Conservation (phyloP, 2,113 vertebrate genomes). For the Mellivora capensis region DNA sequence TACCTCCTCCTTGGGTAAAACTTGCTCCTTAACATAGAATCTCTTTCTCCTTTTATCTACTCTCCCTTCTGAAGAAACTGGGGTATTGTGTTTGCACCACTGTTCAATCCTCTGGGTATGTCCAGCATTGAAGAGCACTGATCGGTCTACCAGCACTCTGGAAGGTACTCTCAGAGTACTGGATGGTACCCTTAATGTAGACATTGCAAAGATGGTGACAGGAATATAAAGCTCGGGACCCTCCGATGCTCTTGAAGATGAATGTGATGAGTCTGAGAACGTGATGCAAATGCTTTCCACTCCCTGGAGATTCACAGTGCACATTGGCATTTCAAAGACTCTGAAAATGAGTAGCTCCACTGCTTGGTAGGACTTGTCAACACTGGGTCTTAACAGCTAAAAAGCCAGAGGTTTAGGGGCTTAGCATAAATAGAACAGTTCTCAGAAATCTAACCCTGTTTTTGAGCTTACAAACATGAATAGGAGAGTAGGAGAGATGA, state of each 20-base stretch:
- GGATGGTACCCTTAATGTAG: background rate
- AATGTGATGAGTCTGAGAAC: background rate
- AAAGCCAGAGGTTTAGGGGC: background rate
- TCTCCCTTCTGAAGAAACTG: background rate
- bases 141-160: background rate
- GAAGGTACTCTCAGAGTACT: background rate
- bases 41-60: background rate
- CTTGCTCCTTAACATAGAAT: background rate
- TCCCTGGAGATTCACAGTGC: background rate
- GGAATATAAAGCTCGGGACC: background rate
- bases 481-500: background rate
- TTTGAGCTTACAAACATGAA: background rate
- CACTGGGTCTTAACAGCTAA: background rate
- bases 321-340: background rate
- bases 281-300: background rate
- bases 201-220: background rate
- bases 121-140: background rate
- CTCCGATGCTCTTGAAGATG: background rate
- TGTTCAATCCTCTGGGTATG: background rate
- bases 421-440: background rate
- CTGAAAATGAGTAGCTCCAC: background rate
- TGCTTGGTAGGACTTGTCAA: background rate
- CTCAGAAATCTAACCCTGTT: background rate
- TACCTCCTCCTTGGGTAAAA: background rate
- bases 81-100: background rate